Conservation (phyloP, 2,797 vertebrate genomes). For the Myripristis murdjan region DNA sequence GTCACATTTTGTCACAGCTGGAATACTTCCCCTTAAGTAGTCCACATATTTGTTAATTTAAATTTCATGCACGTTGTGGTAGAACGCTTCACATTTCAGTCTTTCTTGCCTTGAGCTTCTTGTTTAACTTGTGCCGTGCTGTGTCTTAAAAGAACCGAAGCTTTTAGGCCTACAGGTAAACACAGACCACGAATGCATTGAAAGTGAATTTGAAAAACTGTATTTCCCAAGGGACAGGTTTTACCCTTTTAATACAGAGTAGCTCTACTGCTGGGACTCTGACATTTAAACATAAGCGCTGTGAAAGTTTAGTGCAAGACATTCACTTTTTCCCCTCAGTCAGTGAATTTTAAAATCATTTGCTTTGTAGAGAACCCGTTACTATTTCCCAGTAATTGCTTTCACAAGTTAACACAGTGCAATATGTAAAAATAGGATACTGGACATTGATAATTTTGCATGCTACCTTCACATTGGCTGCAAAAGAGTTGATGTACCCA, state of each 20-base stretch:
- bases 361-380: conserved; percentile 12
- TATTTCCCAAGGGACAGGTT: conserved; percentile 32
- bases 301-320: conserved; percentile 16
- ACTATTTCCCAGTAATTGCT: not conserved
- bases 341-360: conserved; percentile 29
- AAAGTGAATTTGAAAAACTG: conserved; percentile 38
- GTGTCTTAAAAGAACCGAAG: conserved; percentile 32
- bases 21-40: conserved; percentile 16
- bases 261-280: conserved; percentile 36
- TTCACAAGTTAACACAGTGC: not conserved
- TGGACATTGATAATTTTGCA: not conserved
- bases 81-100: conserved; percentile 32
- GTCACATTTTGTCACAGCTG: conserved; percentile 12
- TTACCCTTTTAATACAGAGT: conserved; percentile 44
- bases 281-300: conserved; percentile 42
- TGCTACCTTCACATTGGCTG: no score
- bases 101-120: conserved; percentile 36
- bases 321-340: conserved; percentile 16
- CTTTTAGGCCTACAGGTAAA: conserved; percentile 56
- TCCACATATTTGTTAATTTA: conserved; percentile 45
- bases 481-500: no score
- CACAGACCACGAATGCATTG: conserved; percentile 40
- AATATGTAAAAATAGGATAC: not conserved
- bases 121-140: conserved; percentile 31
- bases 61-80: conserved; percentile 39